A percentile compares a stretch with the other conserved stretches of the same genome.
Conservation (phyloP, 2,888 invertebrate genomes). For the Pemphredon lugubris region DNA sequence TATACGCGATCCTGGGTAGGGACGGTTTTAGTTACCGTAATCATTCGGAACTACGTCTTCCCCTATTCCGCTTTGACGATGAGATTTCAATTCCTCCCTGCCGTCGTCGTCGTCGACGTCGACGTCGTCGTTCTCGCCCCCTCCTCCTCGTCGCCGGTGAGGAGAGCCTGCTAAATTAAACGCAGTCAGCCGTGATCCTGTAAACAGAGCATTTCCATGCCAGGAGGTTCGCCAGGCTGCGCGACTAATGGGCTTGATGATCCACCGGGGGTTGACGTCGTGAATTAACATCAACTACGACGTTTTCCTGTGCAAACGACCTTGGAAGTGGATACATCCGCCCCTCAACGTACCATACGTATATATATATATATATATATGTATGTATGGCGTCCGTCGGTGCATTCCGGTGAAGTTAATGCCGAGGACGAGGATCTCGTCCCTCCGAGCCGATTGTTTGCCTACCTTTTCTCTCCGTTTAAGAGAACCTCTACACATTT, state of each 20-base stretch:
- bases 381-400: slow-evolving; percentile 8
- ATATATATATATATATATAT: slow-evolving; percentile 3
- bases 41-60: slow-evolving; percentile 35
- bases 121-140: too few relatives aligned
- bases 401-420: slow-evolving; percentile 4
- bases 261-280: slow-evolving; percentile 60
- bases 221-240: slow-evolving; percentile 62
- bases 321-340: slow-evolving; percentile 60
- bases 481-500: slow-evolving; percentile 12
- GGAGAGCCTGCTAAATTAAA: slow-evolving; percentile 63
- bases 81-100: slow-evolving; percentile 44
- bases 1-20: not conserved
- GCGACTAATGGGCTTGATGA: slow-evolving; percentile 70
- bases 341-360: slow-evolving; percentile 25
- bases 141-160: slow-evolving; percentile 3
- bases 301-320: slow-evolving; percentile 63
- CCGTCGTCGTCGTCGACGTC: slow-evolving; percentile 3
- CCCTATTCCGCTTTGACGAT: slow-evolving; percentile 43
- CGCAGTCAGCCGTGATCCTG: slow-evolving; percentile 67
- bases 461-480: slow-evolving; percentile 47
- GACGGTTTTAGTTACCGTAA: slow-evolving; percentile 7
- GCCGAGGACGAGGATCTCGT: slow-evolving; percentile 19
- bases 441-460: slow-evolving; percentile 53
- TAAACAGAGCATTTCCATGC: slow-evolving; percentile 72
- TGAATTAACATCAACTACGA: slow-evolving; percentile 66